These are phyloP conservation scores for Teleogryllus occipitalis DNA, from an alignment of 1,140 invertebrate genomes.

Conservation along the genomic window DNA sequence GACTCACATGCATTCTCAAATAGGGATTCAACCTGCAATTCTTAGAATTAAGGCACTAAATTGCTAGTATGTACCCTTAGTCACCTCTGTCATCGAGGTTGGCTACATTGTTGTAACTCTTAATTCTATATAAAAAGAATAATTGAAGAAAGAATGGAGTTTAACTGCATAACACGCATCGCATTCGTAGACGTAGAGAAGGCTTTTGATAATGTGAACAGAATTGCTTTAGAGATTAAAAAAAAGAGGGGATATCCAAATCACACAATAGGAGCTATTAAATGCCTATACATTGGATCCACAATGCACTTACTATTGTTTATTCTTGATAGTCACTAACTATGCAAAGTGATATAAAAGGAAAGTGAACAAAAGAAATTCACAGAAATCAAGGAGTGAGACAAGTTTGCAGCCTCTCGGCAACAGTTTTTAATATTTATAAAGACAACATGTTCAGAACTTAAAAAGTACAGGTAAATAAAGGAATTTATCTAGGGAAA, in stretches of 20 bases:
- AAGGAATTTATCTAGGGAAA: background rate
- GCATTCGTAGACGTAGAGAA: background rate
- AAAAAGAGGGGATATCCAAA: too few species aligned
- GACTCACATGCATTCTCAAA: too few species aligned
- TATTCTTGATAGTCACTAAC: too few species aligned
- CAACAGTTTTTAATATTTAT: background rate
- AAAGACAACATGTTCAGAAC: background rate
- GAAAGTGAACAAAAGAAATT: background rate
- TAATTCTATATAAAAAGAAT: too few species aligned
- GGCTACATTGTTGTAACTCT: too few species aligned
- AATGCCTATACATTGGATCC: background rate
- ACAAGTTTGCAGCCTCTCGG: background rate
- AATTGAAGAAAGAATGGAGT: too few species aligned
- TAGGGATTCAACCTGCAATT: too few species aligned
- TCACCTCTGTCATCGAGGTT: too few species aligned
- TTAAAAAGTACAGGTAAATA: background rate
- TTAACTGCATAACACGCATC: background rate
- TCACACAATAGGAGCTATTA: background rate
- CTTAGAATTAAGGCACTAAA: too few species aligned
- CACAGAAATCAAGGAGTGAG: background rate
- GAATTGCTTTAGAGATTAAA: background rate
- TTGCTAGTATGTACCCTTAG: too few species aligned
- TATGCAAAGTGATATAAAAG: too few species aligned
- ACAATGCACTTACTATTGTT: background rate
- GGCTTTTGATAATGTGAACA: slow-evolving; percentile 6